These are phyloP conservation scores for Phyllostomus discolor DNA, from an alignment of 2,113 vertebrate genomes.

Conservation along the genomic window DNA sequence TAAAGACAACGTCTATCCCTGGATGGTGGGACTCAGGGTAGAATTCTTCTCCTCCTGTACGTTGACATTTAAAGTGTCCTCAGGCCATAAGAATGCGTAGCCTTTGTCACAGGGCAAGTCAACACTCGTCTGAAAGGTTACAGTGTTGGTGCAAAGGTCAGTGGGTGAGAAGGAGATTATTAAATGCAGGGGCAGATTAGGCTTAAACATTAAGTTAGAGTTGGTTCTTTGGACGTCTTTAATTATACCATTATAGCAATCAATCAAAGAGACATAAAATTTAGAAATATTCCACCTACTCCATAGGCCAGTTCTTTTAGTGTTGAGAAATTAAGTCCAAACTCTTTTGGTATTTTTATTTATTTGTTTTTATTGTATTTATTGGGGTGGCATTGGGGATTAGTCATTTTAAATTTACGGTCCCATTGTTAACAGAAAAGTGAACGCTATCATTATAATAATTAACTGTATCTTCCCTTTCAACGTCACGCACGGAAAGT, in stretches of 20 bases:
- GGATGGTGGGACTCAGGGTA: not conserved
- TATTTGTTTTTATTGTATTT: not conserved
- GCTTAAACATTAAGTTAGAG: not conserved
- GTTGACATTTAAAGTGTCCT: not conserved
- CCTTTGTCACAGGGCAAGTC: not conserved
- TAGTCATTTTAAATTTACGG: not conserved
- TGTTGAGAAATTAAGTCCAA: not conserved
- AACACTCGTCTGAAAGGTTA: not conserved
- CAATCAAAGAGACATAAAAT: not conserved
- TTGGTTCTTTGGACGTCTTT: not conserved
- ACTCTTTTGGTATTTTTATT: not conserved
- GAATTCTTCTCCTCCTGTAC: not conserved
- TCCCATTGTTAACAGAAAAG: not conserved
- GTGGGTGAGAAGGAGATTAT: not conserved
- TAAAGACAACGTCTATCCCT: not conserved
- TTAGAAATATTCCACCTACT: not conserved
- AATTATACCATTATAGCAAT: not conserved
- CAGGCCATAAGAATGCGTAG: not conserved
- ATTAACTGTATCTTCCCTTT: not conserved
- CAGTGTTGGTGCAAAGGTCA: not conserved
- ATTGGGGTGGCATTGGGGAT: not conserved
- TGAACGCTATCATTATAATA: not conserved
- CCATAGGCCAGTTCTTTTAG: not conserved
- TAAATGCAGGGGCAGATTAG: not conserved
- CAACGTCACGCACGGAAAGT: not conserved